These are phyloP conservation scores for Acleris sparsana DNA, from an alignment of 2,888 invertebrate species.

Conservation along the genomic window DNA sequence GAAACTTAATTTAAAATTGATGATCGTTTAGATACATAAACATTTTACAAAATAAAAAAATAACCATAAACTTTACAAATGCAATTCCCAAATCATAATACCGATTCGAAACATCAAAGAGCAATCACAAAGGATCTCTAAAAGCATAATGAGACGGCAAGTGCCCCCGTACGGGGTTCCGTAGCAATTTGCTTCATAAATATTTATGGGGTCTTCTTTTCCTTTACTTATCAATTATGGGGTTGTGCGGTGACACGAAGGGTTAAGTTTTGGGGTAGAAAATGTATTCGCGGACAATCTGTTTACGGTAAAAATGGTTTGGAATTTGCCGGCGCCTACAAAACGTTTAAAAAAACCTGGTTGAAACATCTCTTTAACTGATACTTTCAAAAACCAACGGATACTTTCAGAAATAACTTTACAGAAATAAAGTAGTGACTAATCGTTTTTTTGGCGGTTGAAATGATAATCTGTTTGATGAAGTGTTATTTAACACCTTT, in stretches of 20 bases:
- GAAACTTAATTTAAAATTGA: too few relatives aligned
- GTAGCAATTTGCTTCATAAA: conserved; percentile 81
- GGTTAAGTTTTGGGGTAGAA: conserved; percentile 42
- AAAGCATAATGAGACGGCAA: conserved; percentile 81
- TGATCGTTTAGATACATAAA: too few relatives aligned
- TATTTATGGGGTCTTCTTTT: conserved; percentile 83
- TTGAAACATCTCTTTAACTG: too few relatives aligned
- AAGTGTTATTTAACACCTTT: too few relatives aligned
- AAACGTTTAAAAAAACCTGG: too few relatives aligned
- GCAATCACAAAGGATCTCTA: conserved; percentile 77
- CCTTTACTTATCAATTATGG: conserved; percentile 84
- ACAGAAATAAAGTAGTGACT: too few relatives aligned
- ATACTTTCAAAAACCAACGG: too few relatives aligned
- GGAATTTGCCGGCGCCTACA: too few relatives aligned
- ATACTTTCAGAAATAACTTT: too few relatives aligned
- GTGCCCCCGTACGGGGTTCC: conserved; percentile 80
- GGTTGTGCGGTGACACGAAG: conserved; percentile 73
- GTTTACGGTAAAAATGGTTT: conserved; percentile 20
- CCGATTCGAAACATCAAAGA: conserved; percentile 70
- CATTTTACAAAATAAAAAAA: conserved; percentile 11
- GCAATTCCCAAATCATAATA: conserved; percentile 42
- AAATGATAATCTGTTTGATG: too few relatives aligned
- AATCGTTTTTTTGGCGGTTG: too few relatives aligned
- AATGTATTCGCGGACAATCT: conserved; percentile 26
- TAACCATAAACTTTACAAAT: conserved; percentile 9